Evolutionary conservation across 1,140 invertebrate species (phyloP).

Genomic region (Amphibalanus amphitrite): DNA sequence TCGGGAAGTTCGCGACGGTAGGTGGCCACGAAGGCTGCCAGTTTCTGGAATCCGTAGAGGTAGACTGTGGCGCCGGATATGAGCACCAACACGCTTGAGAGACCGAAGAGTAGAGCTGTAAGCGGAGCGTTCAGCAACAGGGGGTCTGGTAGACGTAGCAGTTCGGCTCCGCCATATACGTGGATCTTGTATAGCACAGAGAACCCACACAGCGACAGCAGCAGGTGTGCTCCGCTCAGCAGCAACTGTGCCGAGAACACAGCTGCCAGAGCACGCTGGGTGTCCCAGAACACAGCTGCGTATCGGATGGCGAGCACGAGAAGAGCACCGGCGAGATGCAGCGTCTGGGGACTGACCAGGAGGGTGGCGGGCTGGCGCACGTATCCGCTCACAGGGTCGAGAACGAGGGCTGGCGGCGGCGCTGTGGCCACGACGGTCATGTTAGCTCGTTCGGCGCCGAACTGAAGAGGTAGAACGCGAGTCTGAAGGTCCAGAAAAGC

Average conservation of each 20-base stretch:
- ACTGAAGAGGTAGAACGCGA: not conserved
- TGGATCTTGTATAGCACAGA: constrained; percentile 66
- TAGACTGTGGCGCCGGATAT: constrained; percentile 60
- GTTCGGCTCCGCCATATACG: constrained; percentile 44
- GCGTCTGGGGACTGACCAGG: not conserved
- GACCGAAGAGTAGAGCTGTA: constrained; percentile 45
- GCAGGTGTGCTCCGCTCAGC: constrained; percentile 47
- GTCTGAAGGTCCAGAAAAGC: not conserved
- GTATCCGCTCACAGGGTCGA: not conserved
- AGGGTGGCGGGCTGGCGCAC: not conserved
- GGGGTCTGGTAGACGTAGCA: constrained; percentile 40
- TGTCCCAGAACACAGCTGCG: constrained; percentile 66
- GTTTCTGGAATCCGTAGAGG: constrained; percentile 58
- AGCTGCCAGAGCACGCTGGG: constrained; percentile 56
- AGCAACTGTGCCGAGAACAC: constrained; percentile 61
- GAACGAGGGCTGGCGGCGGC: not conserved
- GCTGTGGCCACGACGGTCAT: not conserved
- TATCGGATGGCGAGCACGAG: constrained; percentile 31
- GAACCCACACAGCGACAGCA: constrained; percentile 50
- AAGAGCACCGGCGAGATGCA: not conserved
- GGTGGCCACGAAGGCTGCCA: constrained; percentile 40
- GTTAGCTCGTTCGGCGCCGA: not conserved
- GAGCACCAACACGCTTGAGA: constrained; percentile 48
- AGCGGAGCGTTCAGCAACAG: constrained; percentile 50
- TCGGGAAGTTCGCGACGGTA: constrained; percentile 19